A percentile compares a stretch with the other conserved stretches of the same genome.
These are phyloP conservation scores for Coregonus clupeaformis DNA, from an alignment of 2,113 vertebrate species.

Conservation along the genomic window DNA sequence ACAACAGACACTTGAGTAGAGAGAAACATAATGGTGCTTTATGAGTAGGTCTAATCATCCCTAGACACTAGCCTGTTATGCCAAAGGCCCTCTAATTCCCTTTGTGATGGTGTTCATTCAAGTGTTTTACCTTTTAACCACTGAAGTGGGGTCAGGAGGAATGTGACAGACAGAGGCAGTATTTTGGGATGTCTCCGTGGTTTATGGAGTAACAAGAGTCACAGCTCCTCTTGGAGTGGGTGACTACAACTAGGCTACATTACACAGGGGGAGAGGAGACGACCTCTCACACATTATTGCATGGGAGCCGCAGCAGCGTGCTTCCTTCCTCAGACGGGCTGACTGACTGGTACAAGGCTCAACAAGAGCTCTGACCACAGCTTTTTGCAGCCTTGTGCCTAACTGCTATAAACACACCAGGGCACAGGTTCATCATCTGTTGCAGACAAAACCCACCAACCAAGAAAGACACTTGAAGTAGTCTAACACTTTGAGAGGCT, in stretches of 20 bases:
- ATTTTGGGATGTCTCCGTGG: background rate
- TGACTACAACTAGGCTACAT: slow-evolving; percentile 10
- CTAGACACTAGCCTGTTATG: background rate
- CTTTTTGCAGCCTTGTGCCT: no score
- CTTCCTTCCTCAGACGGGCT: background rate
- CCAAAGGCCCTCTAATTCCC: background rate
- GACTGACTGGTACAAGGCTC: background rate
- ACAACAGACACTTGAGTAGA: no score
- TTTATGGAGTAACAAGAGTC: background rate
- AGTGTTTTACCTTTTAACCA: background rate
- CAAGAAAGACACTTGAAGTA: no score
- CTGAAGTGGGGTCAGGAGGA: background rate
- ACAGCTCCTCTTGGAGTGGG: background rate
- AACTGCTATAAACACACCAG: no score
- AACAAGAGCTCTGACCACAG: no score
- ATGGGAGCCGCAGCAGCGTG: no score
- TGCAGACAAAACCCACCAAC: no score
- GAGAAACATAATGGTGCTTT: no score
- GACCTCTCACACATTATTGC: background rate
- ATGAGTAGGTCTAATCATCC: background rate
- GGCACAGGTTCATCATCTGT: no score
- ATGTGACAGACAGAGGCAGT: background rate
- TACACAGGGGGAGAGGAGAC: slow-evolving; percentile 5
- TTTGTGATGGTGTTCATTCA: background rate
- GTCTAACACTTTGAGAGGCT: no score